Evolutionary conservation across 2,888 invertebrate species (phyloP).

Genomic region (Aporophyla lueneburgensis): DNA sequence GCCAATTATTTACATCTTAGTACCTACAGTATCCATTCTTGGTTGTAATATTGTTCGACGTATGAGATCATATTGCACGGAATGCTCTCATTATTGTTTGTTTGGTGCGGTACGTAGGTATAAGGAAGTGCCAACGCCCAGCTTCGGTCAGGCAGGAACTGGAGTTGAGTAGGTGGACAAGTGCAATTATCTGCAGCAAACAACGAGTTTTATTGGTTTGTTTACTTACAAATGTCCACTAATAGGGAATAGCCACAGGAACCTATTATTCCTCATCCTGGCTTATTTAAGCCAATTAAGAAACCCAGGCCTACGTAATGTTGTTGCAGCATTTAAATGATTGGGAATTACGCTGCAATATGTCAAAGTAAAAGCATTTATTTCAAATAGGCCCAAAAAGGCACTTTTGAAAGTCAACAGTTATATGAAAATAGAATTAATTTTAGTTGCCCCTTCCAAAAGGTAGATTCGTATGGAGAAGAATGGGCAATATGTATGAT

Average conservation of each 20-base stretch:
- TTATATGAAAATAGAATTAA: too few species aligned
- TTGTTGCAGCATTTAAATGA: not conserved
- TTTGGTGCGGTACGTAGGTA: conserved; percentile 16
- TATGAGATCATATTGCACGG: conserved; percentile 11
- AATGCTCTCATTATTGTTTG: conserved; percentile 3
- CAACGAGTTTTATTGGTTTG: conserved; percentile 34
- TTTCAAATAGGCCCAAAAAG: too few species aligned
- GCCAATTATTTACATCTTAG: not conserved
- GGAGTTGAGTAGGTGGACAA: conserved; percentile 19
- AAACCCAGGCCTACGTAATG: not conserved
- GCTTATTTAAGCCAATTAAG: conserved; percentile 14
- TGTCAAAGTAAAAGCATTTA: too few species aligned
- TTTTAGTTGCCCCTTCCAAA: too few species aligned
- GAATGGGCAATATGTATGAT: too few species aligned
- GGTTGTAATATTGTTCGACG: not conserved
- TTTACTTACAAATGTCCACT: conserved; percentile 27
- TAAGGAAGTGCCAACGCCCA: conserved; percentile 35
- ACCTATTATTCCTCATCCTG: conserved; percentile 2
- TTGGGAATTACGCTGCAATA: too few species aligned
- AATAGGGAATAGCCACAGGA: conserved; percentile 28
- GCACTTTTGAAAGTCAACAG: too few species aligned
- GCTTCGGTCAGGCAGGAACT: conserved; percentile 12
- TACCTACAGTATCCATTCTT: not conserved
- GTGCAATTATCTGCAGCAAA: conserved; percentile 39
- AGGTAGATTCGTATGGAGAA: too few species aligned